phyloP scores from a whole-genome alignment of 2,888 invertebrate species.

The Prenolepis imparis region DNA sequence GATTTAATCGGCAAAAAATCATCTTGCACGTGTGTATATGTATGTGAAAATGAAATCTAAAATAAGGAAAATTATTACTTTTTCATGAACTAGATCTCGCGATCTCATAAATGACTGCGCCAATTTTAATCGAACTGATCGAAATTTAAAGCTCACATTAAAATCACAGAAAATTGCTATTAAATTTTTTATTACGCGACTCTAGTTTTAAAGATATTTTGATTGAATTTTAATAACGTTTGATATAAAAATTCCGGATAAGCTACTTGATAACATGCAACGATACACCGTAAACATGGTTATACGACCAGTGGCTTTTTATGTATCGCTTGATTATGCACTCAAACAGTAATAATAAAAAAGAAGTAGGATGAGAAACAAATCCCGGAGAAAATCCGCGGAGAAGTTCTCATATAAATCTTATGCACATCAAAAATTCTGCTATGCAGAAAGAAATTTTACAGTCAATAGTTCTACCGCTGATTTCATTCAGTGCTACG shows the following conservation, averaged over 20 bases:
- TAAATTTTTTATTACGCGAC: not conserved
- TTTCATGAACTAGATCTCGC: not conserved
- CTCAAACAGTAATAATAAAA: not conserved
- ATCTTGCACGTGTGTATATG: not conserved
- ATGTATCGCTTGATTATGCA: not conserved
- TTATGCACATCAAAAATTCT: slow-evolving; percentile 8
- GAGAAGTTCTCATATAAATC: not conserved
- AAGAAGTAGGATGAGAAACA: not conserved
- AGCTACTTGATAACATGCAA: not conserved
- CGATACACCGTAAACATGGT: not conserved
- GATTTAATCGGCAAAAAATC: not conserved
- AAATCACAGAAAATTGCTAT: not conserved
- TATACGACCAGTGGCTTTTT: not conserved
- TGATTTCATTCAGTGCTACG: not conserved
- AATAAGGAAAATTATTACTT: not conserved
- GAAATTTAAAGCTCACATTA: not conserved
- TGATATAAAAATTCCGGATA: not conserved
- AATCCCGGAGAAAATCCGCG: not conserved
- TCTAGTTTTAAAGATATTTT: not conserved
- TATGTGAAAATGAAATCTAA: not conserved
- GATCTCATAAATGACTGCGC: not conserved
- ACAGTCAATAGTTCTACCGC: not conserved
- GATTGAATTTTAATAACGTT: not conserved
- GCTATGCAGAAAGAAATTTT: not conserved
- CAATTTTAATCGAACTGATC: not conserved